Evolutionary conservation across 2,888 invertebrate species (phyloP).

Genomic region (Craniophora ligustri): DNA sequence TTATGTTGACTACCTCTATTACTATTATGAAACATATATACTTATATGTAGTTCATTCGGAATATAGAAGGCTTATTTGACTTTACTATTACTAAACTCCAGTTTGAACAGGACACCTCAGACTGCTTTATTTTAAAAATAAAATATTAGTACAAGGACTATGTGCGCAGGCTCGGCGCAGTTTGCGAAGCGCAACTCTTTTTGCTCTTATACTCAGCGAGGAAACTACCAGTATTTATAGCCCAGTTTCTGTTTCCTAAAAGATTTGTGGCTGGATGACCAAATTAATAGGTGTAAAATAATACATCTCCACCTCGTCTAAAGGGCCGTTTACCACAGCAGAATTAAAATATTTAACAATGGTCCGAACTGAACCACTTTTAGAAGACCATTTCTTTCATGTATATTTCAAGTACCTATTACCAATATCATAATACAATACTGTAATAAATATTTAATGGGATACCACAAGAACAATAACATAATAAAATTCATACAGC

Average conservation of each 20-base stretch:
- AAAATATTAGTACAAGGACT: conserved; percentile 49
- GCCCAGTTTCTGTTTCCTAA: conserved; percentile 48
- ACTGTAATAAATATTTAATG: neutral
- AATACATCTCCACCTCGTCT: neutral
- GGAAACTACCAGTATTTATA: conserved; percentile 66
- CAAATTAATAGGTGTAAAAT: conserved; percentile 32
- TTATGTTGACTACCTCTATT: no score
- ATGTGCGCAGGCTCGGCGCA: conserved; percentile 53
- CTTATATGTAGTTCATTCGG: no score
- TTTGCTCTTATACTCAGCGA: conserved; percentile 57
- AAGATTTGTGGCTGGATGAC: conserved; percentile 44
- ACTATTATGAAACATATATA: no score
- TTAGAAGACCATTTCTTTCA: neutral
- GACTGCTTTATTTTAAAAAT: conserved; percentile 52
- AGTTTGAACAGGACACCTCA: conserved; percentile 37
- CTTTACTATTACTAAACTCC: conserved; percentile 26
- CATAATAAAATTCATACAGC: conserved; percentile 25
- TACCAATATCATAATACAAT: neutral
- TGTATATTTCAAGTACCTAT: neutral
- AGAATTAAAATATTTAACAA: neutral
- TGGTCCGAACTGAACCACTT: neutral
- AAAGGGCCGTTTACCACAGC: conserved; percentile 1
- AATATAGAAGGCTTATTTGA: conserved; percentile 1
- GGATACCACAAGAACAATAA: conserved; percentile 25
- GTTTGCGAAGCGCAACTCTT: conserved; percentile 43